These are phyloP conservation scores for Drosophila kohkoa DNA, from an alignment of 1,140 invertebrate species.

Conservation along the genomic window DNA sequence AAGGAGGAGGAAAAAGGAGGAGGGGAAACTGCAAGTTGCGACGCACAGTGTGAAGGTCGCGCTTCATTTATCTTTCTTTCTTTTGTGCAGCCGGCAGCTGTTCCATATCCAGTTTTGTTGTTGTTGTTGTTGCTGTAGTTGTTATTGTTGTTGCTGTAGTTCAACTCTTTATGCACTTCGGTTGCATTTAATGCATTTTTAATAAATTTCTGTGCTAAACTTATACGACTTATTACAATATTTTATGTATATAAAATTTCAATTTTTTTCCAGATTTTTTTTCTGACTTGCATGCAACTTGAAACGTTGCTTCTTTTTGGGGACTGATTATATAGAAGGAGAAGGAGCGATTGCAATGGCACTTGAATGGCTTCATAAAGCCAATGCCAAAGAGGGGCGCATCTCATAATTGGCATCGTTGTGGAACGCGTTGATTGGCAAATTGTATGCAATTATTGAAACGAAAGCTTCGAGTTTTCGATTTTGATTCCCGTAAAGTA, in stretches of 20 bases:
- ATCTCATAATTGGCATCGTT: slow-evolving; percentile 76
- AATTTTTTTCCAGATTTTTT: slow-evolving; percentile 53
- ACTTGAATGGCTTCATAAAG: slow-evolving; percentile 80
- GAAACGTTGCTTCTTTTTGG: slow-evolving; percentile 44
- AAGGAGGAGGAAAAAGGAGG: neutral
- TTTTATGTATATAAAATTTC: slow-evolving; percentile 74
- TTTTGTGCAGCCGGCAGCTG: slow-evolving; percentile 56
- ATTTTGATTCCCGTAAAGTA: slow-evolving; percentile 22
- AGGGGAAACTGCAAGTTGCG: neutral
- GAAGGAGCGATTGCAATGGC: slow-evolving; percentile 30
- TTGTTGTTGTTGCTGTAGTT: slow-evolving; percentile 3
- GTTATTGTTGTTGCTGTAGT: neutral
- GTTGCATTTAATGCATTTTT: slow-evolving; percentile 67
- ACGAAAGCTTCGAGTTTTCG: slow-evolving; percentile 44
- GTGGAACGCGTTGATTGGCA: slow-evolving; percentile 78
- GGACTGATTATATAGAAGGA: slow-evolving; percentile 60
- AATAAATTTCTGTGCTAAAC: slow-evolving; percentile 78
- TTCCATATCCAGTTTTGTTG: slow-evolving; percentile 65
- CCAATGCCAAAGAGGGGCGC: slow-evolving; percentile 60
- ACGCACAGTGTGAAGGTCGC: slow-evolving; percentile 80
- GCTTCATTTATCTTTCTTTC: slow-evolving; percentile 69
- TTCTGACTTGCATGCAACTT: slow-evolving; percentile 21
- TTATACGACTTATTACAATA: slow-evolving; percentile 48
- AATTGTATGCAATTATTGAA: slow-evolving; percentile 81
- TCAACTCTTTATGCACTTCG: slow-evolving; percentile 15